phyloP scores from a whole-genome alignment of 2,888 invertebrate species.

The Empis stercorea region DNA sequence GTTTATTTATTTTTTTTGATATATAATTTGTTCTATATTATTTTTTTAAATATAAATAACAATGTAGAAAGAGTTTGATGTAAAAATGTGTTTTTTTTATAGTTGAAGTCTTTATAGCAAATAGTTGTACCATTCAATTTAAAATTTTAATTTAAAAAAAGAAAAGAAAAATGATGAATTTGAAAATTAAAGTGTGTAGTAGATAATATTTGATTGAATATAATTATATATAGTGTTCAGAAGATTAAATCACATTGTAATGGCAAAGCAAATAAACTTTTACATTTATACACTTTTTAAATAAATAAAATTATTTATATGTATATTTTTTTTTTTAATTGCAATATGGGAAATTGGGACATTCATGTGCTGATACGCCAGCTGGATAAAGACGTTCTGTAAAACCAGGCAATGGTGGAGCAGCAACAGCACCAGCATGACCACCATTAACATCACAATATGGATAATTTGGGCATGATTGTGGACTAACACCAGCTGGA shows the following conservation, averaged over 20 bases:
- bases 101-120: too few species aligned
- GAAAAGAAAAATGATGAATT: too few species aligned
- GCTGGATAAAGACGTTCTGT: slow-evolving; percentile 37
- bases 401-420: slow-evolving; percentile 37
- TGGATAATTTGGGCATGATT: slow-evolving; percentile 41
- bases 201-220: too few species aligned
- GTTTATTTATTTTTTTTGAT: not conserved
- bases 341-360: slow-evolving; percentile 39
- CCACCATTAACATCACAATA: slow-evolving; percentile 37
- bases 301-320: too few species aligned
- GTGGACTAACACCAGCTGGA: slow-evolving; percentile 38
- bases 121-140: too few species aligned
- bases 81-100: too few species aligned
- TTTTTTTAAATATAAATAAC: not conserved
- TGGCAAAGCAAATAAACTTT: too few species aligned
- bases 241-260: too few species aligned
- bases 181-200: too few species aligned
- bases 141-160: too few species aligned
- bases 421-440: slow-evolving; percentile 25
- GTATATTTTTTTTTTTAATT: slow-evolving; percentile 22
- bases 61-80: not conserved
- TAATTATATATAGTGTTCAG: too few species aligned
- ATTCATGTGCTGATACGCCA: slow-evolving; percentile 36
- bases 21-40: not conserved
- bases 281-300: too few species aligned